These are phyloP conservation scores for Diplodus puntazzo DNA, from an alignment of 2,797 vertebrate species.

Conservation along the genomic window DNA sequence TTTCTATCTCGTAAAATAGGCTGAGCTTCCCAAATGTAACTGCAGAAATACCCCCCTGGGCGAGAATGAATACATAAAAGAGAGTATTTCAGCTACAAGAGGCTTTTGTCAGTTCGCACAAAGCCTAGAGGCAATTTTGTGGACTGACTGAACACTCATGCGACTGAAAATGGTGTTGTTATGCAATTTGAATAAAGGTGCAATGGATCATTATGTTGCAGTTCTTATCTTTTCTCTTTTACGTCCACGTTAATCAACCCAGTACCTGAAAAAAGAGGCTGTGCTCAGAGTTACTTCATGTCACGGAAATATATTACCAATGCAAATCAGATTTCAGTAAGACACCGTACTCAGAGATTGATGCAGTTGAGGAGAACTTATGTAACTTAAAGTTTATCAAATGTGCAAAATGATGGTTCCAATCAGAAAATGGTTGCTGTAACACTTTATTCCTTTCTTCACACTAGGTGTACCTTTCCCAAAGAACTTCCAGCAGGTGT, in stretches of 20 bases:
- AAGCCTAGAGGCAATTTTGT: neutral
- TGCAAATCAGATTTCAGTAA: slow-evolving; percentile 1
- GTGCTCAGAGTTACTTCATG: neutral
- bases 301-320: neutral
- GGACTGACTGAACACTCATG: neutral
- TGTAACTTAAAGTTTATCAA: neutral
- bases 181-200: neutral
- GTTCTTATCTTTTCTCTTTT: rapidly evolving
- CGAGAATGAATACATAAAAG: neutral
- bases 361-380: neutral
- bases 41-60: neutral
- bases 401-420: neutral
- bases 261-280: neutral
- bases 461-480: slow-evolving; percentile 94
- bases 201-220: neutral
- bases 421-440: neutral
- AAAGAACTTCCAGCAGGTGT: slow-evolving; percentile 98
- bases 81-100: neutral
- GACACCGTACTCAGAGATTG: neutral
- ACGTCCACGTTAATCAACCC: neutral
- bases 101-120: neutral
- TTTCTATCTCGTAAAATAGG: neutral
- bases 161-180: neutral
- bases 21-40: neutral
- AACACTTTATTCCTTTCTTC: slow-evolving; percentile 31